Conservation (phyloP, 2,888 invertebrate genomes). For the Megastigmus dorsalis region DNA sequence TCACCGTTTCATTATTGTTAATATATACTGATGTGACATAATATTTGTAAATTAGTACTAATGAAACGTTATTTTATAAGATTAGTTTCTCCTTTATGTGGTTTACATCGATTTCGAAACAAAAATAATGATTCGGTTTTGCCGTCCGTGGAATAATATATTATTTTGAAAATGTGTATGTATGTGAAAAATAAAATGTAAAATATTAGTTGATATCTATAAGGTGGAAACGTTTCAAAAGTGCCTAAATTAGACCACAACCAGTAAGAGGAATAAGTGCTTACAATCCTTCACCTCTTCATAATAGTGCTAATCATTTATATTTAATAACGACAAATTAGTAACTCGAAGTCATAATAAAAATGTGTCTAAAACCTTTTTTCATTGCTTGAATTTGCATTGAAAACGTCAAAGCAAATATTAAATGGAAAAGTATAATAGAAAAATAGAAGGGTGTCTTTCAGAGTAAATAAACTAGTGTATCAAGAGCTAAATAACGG, state of each 20-base stretch:
- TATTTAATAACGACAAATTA: conserved; percentile 24
- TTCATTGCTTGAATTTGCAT: not conserved
- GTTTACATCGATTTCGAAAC: not conserved
- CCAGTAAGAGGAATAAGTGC: conserved; percentile 46
- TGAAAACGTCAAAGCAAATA: not conserved
- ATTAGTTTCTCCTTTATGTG: no score
- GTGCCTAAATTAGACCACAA: conserved; percentile 45
- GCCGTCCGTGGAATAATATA: not conserved
- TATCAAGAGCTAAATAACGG: no score
- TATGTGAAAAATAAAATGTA: conserved; percentile 15
- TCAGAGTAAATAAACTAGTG: not conserved
- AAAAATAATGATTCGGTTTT: not conserved
- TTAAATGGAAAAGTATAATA: not conserved
- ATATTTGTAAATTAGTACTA: conserved; percentile 19
- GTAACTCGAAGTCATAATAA: conserved; percentile 1
- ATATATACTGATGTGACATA: not conserved
- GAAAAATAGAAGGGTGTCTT: not conserved
- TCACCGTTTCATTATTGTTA: not conserved
- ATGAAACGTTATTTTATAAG: not conserved
- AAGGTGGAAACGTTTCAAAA: conserved; percentile 19
- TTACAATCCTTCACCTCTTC: conserved; percentile 51
- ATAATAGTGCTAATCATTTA: conserved; percentile 44
- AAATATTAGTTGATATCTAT: conserved; percentile 39
- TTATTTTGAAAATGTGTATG: conserved; percentile 1
- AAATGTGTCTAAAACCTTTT: conserved; percentile 7